Conservation (phyloP, 1,140 invertebrate species). For the Orchesella cincta region DNA sequence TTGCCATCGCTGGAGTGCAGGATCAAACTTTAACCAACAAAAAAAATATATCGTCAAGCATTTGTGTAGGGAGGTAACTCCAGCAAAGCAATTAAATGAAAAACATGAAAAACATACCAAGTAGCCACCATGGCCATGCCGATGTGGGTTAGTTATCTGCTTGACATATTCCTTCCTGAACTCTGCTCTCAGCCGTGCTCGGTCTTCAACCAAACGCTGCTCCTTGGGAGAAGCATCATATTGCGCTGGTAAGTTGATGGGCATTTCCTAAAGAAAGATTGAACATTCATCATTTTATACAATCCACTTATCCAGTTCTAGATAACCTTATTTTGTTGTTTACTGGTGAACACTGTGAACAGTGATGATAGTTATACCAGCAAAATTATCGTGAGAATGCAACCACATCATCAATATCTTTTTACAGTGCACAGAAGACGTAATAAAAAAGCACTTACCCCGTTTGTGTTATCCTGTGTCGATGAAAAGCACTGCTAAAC, state of each 20-base stretch:
- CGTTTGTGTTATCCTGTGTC: too few relatives aligned
- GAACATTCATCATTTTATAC: too few relatives aligned
- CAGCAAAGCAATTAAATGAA: not conserved
- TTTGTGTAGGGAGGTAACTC: not conserved
- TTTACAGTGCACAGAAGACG: too few relatives aligned
- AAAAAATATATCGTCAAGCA: slow-evolving; percentile 7
- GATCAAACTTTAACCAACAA: slow-evolving; percentile 71
- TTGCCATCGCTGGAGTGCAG: slow-evolving; percentile 68
- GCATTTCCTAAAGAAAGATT: not conserved
- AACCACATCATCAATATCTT: too few relatives aligned
- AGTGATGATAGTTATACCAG: too few relatives aligned
- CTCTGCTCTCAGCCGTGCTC: slow-evolving; percentile 60
- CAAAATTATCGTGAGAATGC: too few relatives aligned
- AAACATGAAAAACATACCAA: slow-evolving; percentile 60
- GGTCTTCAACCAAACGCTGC: slow-evolving; percentile 60
- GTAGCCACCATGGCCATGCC: slow-evolving; percentile 62
- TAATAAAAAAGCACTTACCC: too few relatives aligned
- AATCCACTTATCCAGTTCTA: too few relatives aligned
- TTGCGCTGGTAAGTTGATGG: slow-evolving; percentile 36
- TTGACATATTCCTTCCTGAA: slow-evolving; percentile 70
- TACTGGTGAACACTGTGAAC: too few relatives aligned
- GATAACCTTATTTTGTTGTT: too few relatives aligned
- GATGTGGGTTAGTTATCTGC: slow-evolving; percentile 67
- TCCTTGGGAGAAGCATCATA: slow-evolving; percentile 55
- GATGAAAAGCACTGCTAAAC: too few relatives aligned